Conservation (phyloP, 1,140 invertebrate genomes). For the Whitmania pigra region DNA sequence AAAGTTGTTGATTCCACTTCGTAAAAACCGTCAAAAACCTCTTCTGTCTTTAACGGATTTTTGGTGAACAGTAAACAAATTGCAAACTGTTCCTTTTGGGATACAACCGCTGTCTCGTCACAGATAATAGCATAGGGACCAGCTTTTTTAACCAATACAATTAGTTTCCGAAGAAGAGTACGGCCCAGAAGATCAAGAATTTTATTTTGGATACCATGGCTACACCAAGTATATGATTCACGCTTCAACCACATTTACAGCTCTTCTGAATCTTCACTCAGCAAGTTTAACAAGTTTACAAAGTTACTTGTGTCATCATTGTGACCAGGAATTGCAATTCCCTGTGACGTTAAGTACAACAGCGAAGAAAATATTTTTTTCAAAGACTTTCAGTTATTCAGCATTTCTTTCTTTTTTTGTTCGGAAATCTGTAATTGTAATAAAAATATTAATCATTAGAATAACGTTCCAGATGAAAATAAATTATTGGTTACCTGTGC, state of each 20-base stretch:
- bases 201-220: slow-evolving; percentile 4
- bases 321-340: background rate
- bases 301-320: slow-evolving; percentile 7
- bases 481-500: slow-evolving; percentile 4
- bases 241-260: background rate
- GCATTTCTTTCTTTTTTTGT: slow-evolving; percentile 4
- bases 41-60: slow-evolving; percentile 7
- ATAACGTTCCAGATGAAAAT: background rate
- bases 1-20: slow-evolving; percentile 4
- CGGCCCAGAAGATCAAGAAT: slow-evolving; percentile 7
- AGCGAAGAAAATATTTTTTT: slow-evolving; percentile 2
- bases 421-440: slow-evolving; percentile 7
- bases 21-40: background rate
- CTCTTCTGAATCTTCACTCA: background rate
- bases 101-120: slow-evolving; percentile 3
- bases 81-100: background rate
- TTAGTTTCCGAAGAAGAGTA: slow-evolving; percentile 2
- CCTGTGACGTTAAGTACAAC: slow-evolving; percentile 4
- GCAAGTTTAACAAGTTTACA: too few species aligned
- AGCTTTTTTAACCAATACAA: background rate
- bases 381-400: slow-evolving; percentile 1
- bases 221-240: slow-evolving; percentile 7
- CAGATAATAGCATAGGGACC: slow-evolving; percentile 4
- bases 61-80: background rate
- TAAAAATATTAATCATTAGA: background rate